phyloP scores from a whole-genome alignment of 2,888 invertebrate genomes.

The Tortricodes alternella region DNA sequence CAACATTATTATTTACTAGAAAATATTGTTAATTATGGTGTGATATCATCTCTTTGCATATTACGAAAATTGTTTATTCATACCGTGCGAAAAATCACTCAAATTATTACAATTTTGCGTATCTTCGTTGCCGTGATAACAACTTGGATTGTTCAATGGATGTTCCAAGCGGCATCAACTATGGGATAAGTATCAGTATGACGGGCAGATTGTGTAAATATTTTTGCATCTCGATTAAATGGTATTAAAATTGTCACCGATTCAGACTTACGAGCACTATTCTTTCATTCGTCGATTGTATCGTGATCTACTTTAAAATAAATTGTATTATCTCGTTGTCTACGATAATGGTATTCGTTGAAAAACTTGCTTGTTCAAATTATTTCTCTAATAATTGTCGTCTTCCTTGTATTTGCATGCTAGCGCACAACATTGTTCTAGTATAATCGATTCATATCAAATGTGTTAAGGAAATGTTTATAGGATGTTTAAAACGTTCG shows the following conservation, averaged over 20 bases:
- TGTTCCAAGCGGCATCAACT: slow-evolving; percentile 4
- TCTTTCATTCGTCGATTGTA: slow-evolving; percentile 63
- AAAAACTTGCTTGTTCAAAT: slow-evolving; percentile 63
- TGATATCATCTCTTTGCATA: too few species aligned
- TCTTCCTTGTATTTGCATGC: slow-evolving; percentile 75
- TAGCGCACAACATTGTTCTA: slow-evolving; percentile 74
- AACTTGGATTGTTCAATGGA: not conserved
- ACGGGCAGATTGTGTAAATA: slow-evolving; percentile 62
- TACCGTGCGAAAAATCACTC: too few species aligned
- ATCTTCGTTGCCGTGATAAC: not conserved
- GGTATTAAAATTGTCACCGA: slow-evolving; percentile 71
- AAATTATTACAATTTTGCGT: too few species aligned
- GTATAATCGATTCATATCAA: slow-evolving; percentile 75
- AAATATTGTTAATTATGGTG: too few species aligned
- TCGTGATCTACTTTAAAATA: slow-evolving; percentile 62
- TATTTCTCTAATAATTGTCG: slow-evolving; percentile 56
- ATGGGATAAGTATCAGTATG: slow-evolving; percentile 26
- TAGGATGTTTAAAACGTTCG: slow-evolving; percentile 47
- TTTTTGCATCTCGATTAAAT: slow-evolving; percentile 72
- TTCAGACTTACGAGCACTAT: slow-evolving; percentile 66
- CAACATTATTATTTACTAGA: too few species aligned
- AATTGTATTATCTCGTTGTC: slow-evolving; percentile 48
- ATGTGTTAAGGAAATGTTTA: slow-evolving; percentile 59
- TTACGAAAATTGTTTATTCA: too few species aligned
- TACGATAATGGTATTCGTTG: slow-evolving; percentile 54